Evolutionary conservation across 1,140 invertebrate species (phyloP).

Genomic region (Psilanteris sp.): DNA sequence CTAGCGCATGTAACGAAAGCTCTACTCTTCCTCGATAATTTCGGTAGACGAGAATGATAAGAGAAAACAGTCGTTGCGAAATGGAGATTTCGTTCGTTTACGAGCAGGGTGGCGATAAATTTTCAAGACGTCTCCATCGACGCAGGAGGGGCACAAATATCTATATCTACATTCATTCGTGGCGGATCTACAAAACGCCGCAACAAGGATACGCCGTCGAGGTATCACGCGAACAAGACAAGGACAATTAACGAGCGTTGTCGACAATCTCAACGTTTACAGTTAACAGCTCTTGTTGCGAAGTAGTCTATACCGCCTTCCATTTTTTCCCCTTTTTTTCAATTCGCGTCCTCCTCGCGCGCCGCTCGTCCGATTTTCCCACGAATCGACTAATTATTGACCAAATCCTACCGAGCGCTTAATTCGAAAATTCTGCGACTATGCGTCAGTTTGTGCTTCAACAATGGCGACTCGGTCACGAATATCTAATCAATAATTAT

Average conservation of each 20-base stretch:
- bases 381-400: background rate
- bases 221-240: constrained; percentile 28
- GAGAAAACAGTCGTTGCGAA: constrained; percentile 66
- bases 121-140: constrained; percentile 71
- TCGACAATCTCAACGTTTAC: constrained; percentile 42
- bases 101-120: constrained; percentile 69
- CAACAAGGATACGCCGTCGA: constrained; percentile 28
- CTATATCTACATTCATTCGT: constrained; percentile 41
- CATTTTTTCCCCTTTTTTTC: background rate
- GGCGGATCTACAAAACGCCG: constrained; percentile 38
- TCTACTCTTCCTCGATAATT: constrained; percentile 65
- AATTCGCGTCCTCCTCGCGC: too few relatives aligned
- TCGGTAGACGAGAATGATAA: constrained; percentile 65
- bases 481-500: constrained; percentile 79
- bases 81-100: constrained; percentile 71
- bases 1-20: constrained; percentile 62
- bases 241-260: constrained; percentile 47
- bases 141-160: constrained; percentile 41
- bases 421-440: constrained; percentile 18
- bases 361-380: too few relatives aligned
- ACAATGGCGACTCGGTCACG: constrained; percentile 71
- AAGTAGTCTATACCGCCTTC: constrained; percentile 5
- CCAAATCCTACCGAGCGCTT: too few relatives aligned
- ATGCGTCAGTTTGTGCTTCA: constrained; percentile 55
- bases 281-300: constrained; percentile 42